A percentile compares a stretch with the other conserved stretches of the same genome.
Conservation (phyloP, 2,888 invertebrate species). For the Tipula lateralis region DNA sequence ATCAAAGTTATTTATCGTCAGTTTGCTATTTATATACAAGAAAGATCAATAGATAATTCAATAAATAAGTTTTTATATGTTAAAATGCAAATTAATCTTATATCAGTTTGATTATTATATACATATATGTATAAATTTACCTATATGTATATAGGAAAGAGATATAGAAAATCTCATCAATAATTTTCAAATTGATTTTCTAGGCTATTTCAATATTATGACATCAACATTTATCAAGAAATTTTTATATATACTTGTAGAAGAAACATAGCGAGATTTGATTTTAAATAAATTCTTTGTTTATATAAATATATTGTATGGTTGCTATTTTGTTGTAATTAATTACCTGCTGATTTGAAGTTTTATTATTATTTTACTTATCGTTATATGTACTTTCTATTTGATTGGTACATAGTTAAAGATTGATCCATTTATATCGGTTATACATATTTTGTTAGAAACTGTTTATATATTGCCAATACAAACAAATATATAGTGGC, state of each 20-base stretch:
- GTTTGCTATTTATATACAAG: neutral
- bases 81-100: slow-evolving; percentile 11
- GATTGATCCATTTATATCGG: neutral
- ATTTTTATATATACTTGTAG: no score
- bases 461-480: neutral
- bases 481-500: neutral
- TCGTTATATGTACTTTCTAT: neutral
- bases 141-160: neutral
- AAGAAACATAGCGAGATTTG: neutral
- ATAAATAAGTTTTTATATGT: neutral
- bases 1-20: neutral
- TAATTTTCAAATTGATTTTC: slow-evolving; percentile 11
- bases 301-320: neutral
- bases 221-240: neutral
- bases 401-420: neutral
- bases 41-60: neutral
- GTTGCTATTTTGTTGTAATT: neutral
- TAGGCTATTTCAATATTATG: slow-evolving; percentile 11
- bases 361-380: neutral
- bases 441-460: neutral
- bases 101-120: neutral
- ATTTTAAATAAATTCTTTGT: neutral
- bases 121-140: neutral
- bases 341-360: neutral
- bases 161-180: neutral